Evolutionary conservation across 2,888 invertebrate species (phyloP).

Genomic region (Caenorhabditis sp.): DNA sequence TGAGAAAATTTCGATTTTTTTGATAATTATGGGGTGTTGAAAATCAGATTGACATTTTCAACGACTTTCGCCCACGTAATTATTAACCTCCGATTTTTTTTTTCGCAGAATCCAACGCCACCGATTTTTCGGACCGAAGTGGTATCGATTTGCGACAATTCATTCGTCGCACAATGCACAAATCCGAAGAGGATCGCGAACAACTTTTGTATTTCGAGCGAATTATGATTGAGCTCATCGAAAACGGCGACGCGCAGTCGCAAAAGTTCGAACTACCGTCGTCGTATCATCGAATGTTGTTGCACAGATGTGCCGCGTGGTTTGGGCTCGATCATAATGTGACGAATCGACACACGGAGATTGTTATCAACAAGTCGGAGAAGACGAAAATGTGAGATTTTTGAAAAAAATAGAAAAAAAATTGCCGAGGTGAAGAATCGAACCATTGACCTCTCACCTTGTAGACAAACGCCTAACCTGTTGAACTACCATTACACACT

Average conservation of each 20-base stretch:
- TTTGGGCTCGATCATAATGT: constrained; percentile 94
- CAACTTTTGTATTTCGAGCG: constrained; percentile 86
- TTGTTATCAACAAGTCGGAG: constrained; percentile 80
- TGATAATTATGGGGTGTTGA: neutral
- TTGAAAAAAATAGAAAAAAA: no score
- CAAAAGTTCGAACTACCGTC: constrained; percentile 86
- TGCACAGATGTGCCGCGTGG: constrained; percentile 89
- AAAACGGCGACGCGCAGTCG: constrained; percentile 80
- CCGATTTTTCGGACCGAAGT: constrained; percentile 78
- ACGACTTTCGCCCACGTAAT: neutral
- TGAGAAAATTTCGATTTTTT: neutral
- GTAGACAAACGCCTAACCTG: no score
- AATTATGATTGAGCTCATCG: constrained; percentile 83
- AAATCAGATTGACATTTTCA: neutral
- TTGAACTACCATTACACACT: no score
- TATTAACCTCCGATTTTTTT: constrained; percentile 10
- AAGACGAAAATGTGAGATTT: constrained; percentile 75
- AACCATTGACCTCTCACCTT: no score
- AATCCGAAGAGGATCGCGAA: constrained; percentile 85
- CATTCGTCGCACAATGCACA: constrained; percentile 87
- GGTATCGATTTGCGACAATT: constrained; percentile 86
- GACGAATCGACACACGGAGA: constrained; percentile 82
- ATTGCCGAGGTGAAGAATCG: no score
- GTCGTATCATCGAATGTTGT: constrained; percentile 93
- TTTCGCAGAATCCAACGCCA: constrained; percentile 79